Evolutionary conservation across 2,113 vertebrate species (phyloP).

Genomic region (Brevimyrus niger): DNA sequence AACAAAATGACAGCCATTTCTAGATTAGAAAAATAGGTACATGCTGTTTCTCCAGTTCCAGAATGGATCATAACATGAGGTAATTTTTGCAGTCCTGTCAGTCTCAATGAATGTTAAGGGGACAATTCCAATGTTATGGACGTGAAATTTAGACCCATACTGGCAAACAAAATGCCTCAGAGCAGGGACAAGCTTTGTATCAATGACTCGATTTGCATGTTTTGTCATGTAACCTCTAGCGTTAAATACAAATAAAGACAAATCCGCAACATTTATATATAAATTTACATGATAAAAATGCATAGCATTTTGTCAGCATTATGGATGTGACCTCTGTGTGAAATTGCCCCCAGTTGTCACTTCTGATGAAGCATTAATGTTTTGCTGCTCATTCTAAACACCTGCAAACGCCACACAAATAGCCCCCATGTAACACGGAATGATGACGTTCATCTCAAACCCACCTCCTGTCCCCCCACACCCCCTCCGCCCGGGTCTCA

Average conservation of each 20-base stretch:
- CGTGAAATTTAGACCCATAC: background rate
- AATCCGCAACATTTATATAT: background rate
- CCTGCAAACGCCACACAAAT: background rate
- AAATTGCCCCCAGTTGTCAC: background rate
- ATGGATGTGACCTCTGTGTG: background rate
- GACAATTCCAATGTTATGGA: background rate
- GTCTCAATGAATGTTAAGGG: background rate
- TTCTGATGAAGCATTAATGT: background rate
- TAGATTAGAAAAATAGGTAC: background rate
- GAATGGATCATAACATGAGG: background rate
- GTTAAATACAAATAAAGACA: background rate
- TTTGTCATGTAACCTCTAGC: background rate
- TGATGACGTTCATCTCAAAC: background rate
- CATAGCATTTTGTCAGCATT: background rate
- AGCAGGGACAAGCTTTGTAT: background rate
- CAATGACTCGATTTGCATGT: background rate
- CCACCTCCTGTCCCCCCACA: background rate
- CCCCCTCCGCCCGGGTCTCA: background rate
- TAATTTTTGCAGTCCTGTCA: background rate
- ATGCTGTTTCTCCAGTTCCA: background rate
- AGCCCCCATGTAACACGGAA: background rate
- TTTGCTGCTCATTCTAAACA: background rate
- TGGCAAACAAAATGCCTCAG: background rate
- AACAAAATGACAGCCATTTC: background rate
- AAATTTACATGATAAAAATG: background rate